Evolutionary conservation across 2,113 vertebrate species (phyloP), one percentile per base, ranked within the genome.

Genomic region (Myrmecophaga tridactyla): DNA sequence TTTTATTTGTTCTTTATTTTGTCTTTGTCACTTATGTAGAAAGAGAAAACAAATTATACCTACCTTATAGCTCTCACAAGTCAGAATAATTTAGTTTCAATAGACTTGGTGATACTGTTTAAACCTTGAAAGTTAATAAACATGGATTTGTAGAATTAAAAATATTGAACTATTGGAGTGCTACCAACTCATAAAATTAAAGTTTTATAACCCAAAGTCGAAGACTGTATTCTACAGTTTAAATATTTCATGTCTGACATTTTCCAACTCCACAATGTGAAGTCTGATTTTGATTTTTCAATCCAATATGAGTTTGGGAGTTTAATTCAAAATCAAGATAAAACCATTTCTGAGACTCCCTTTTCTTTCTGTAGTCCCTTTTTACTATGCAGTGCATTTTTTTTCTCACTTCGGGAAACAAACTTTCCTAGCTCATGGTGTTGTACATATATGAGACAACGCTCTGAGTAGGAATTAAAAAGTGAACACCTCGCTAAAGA

Each of bases 81-180:
- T 97, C 97, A 97, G 97, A 97, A 97, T 97, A 97, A 98, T 98
- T 98, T 98, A 97, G 97, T 98, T 99, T 98, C 97, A 98, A 98
- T 97, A 98, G 98, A 98, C 97, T 97, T 97, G 85, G 97, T 97
- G 98, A 98, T 97, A 96, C 98, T 98, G 96, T 98, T 98, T 98
- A 98, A 98, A 98, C 80, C 95, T 95, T 97, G 96, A 98, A 98
- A 98, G 98, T 97, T 98, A 98, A 98, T 98, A 99, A 98, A 98
- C 98, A 99, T 98, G 97, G 98, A 98, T 98, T 98, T 98, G 98
- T 98, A 98, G 98, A 98, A 98, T 98, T 98, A 98, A 98, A 99
- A 98, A 97, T 98, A 98, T 98, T 0, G 98, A 98, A 98, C 98
- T 98, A 97, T 13, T 96, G 97, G 96, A 98, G 94, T 97, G 98